Evolutionary conservation across 2,797 vertebrate species (phyloP), one percentile per base, ranked within the genome.

Genomic region (Microhierax caerulescens): DNA sequence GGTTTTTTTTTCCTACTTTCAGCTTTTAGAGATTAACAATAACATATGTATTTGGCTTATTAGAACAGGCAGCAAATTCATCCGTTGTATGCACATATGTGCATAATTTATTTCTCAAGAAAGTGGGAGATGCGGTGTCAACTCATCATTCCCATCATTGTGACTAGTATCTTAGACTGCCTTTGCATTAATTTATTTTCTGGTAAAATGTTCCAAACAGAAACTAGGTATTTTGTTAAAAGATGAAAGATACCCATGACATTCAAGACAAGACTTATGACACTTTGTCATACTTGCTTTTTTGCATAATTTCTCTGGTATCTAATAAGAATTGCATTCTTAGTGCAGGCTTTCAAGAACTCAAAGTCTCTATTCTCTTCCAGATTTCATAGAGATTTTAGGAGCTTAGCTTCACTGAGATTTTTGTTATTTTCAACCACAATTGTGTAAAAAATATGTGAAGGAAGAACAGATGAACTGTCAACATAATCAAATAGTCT

Each of bases 341-440:
- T 70, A 28, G 12, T 75, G 12, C 25, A 68, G 27, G 8, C 9
- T 95, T 75, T 90, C 32, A 73, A 30, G 21, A 20, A 37, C 3
- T 82, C 75, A 69, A 50, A 7, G 3, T 65, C 4, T 85, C 28
- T 84, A 13, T 69, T 61, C 11, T 41, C 8, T 64, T 5, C 20
- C 21, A 6, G 1, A 28, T 61, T 82, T 85, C 24, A 63, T 32
- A 90, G 25, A 88, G 25, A 48, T 43, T 85, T 89, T 82, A 76
- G 7, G 54, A 87, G 34, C 18, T 60, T 51, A 43, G 8, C 11
- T 69, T 65, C 41, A 60, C 4, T 0, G 0, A 54, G 2, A 30
- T 82, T 82, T 90, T 74, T 65, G 21, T 56, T 75, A 28, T 21
- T 73, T 61, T 82, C 25, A 34, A 11, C 47, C 24, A 47, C 11